phyloP scores from a whole-genome alignment of 2,113 vertebrate genomes.

The Pelvicachromis taeniatus region DNA sequence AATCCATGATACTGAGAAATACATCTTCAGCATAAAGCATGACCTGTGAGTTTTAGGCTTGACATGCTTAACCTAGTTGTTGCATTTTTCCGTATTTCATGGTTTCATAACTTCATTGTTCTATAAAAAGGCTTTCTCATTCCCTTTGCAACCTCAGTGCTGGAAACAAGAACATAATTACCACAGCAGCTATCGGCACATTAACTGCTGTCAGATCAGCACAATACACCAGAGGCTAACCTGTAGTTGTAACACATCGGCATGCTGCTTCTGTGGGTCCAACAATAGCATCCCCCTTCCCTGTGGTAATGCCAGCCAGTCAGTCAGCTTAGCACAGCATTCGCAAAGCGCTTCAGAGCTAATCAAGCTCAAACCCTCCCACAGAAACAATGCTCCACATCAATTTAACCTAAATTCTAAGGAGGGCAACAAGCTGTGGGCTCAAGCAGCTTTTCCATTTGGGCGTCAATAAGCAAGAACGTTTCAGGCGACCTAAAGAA shows the following conservation, averaged over 20 bases:
- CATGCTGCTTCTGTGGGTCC: slow-evolving; percentile 20
- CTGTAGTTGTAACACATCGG: slow-evolving; percentile 6
- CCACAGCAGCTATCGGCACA: slow-evolving; percentile 10
- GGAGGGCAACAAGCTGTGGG: slow-evolving; percentile 23
- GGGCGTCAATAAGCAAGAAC: background rate
- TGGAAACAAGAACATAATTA: slow-evolving; percentile 18
- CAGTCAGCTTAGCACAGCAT: slow-evolving; percentile 24
- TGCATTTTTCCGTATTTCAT: background rate
- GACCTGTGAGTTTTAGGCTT: background rate
- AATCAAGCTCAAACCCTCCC: slow-evolving; percentile 56
- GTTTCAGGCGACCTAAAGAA: background rate
- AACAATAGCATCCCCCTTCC: slow-evolving; percentile 54
- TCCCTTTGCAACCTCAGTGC: background rate
- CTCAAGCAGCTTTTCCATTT: background rate
- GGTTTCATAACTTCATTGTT: background rate
- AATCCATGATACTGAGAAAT: background rate
- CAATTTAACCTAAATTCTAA: slow-evolving; percentile 51
- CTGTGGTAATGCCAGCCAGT: slow-evolving; percentile 31
- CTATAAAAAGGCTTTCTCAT: background rate
- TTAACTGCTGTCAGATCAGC: slow-evolving; percentile 36
- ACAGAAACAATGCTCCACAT: slow-evolving; percentile 33
- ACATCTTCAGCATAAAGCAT: background rate
- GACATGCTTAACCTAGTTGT: background rate
- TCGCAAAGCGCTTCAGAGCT: slow-evolving; percentile 36
- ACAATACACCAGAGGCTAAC: slow-evolving; percentile 21